Base-by-base conservation (phyloP, 1,140 invertebrate genomes). In the Campoletis sonorensis region DNA sequence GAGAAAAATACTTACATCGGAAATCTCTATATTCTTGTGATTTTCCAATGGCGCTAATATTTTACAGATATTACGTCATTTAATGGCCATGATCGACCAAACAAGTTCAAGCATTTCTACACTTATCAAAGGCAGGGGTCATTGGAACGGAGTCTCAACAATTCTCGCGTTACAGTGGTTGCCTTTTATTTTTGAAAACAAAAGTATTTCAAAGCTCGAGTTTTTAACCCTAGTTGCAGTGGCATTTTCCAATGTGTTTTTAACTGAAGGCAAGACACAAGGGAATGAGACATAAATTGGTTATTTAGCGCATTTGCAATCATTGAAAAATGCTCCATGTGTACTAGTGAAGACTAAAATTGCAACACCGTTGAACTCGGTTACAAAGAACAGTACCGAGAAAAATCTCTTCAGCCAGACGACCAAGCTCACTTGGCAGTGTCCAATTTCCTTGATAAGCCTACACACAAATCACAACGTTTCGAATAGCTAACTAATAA, bases 81-180 rank as follows among this genome's bases (percentile, higher is more conserved):
- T 45, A 21, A n/a, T n/a, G 18, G 1, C 40, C 40, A 45, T 21
- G 21, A 45, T 73, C 21, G 15, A 26, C 13, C 37, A 23, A 10
- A 23, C 71, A 73, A 73, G 71, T 73, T 73, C 71, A 73, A 45
- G 40, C 10, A 21, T 73, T 49, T 49, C 37, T 45, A 13, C n/a
- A 7, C n/a, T 73, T 73, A 73, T 73, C 71, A 21, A 23, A 58
- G n/a, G 45, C 18, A 26, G n/a, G 21, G 71, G 71, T 73, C 71
- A 73, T 51, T 73, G 71, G 37, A 73, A n/a, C 10, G 10, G 11
- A 51, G 40, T 21, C n/a, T 18, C 71, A 73, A 58, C 10, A 71
- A 71, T 71, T 73, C 45, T 45, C 71, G 27, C 3, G 10, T 1
- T 1, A n/a, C 18, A 58, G 21, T 21, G 7, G 54, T 58, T n/a